Percentiles rank a stretch among this genome's conserved stretches.
Conservation (phyloP, 2,797 vertebrate genomes). For the Vespertilio murinus region DNA sequence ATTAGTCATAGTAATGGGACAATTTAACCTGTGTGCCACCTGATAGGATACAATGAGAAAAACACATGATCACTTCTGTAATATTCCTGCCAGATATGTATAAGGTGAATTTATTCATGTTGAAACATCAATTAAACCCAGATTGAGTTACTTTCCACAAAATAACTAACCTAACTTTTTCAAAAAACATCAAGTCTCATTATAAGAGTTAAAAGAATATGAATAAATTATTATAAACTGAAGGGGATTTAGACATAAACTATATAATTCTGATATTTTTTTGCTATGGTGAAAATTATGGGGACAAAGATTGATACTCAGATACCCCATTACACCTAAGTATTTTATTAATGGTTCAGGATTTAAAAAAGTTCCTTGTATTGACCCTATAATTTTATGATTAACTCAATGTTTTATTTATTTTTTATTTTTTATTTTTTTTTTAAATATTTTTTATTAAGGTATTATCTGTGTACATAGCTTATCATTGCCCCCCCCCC, state of each 20-base stretch:
- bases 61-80: not conserved
- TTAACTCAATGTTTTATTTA: not conserved
- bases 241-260: not conserved
- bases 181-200: not conserved
- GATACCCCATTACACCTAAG: not conserved
- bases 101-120: not conserved
- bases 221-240: not conserved
- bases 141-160: not conserved
- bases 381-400: not conserved
- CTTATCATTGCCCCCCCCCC: too few relatives aligned
- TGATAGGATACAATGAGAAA: not conserved
- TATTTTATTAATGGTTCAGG: not conserved
- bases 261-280: not conserved
- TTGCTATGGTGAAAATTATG: not conserved
- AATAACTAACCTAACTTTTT: not conserved
- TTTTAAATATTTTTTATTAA: too few relatives aligned
- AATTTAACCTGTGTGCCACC: not conserved
- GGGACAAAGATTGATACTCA: not conserved
- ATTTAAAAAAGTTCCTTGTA: not conserved
- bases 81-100: not conserved
- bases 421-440: too few relatives aligned
- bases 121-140: not conserved
- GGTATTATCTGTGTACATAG: too few relatives aligned
- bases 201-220: not conserved
- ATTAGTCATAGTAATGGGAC: not conserved